Base-by-base conservation (phyloP, 2,113 vertebrate genomes). In the Herpailurus yagouaroundi region DNA sequence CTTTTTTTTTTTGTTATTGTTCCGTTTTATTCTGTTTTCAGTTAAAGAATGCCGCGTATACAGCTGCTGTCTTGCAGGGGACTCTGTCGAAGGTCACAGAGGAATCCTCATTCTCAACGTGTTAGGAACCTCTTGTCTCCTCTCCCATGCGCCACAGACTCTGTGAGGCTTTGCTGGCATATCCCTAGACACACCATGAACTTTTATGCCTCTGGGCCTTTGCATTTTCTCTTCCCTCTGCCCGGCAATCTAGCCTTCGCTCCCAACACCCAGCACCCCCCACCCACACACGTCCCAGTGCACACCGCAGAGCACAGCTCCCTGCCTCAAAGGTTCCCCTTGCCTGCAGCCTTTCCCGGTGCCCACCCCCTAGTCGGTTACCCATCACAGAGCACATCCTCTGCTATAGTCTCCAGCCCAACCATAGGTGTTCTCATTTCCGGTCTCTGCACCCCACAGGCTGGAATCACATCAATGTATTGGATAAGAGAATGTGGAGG, bases 211-310 rank as follows among this genome's bases (percentile, higher is more conserved):
- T 64, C 63, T 64, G 68, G 68, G 33, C 41, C 94, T 92, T 80
- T 76, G n/a, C 41, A 6, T 84, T 5, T 21, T 50, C 80, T 89
- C 71, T 74, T 79, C 31, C 60, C 33, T 31, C 25, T 10, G 52
- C 5, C 77, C 29, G 25, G 45, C 92, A 73, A 27, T n/a, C 79
- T 92, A 66, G 33, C 48, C 52, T 66, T n/a, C 23, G 41, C 50
- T 81, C 71, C 57, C 64, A 55, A 63, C 36, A 36, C 21, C 76
- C 48, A 50, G 5, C 60, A 64, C 48, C 55, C 16, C 3, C 36
- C 21, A 13, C 4, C 71, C 41, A 16, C 1, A 1, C 23, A 14
- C 5, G 6, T 33, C 29, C 36, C 38, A 12, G 2, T 4, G 16
- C 13, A 48, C 11, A 38, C 3, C n/a, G 10, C n/a, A 6, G 31